Percentiles rank a stretch among this genome's conserved stretches.
Evolutionary conservation across 2,113 vertebrate species (phyloP).

Genomic region (Terrapene triunguis): DNA sequence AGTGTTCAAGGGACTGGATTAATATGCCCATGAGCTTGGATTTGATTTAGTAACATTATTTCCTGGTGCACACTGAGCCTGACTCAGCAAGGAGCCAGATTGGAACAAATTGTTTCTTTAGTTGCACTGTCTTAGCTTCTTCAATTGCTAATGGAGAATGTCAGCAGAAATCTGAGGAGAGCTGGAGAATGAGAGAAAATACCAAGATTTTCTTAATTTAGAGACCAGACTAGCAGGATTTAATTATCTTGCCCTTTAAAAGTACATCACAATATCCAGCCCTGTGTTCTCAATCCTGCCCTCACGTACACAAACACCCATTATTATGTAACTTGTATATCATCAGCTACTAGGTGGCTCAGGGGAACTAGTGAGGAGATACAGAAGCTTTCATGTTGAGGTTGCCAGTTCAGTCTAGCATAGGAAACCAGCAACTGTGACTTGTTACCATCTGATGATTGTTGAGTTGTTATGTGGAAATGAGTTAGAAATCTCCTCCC

Average conservation of each 20-base stretch:
- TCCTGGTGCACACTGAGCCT: slow-evolving; percentile 38
- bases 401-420: not conserved
- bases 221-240: not conserved
- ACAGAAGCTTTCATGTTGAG: not conserved
- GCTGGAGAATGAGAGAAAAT: not conserved
- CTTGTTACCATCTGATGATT: not conserved
- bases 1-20: not conserved
- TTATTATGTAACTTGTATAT: not conserved
- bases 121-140: slow-evolving; percentile 1
- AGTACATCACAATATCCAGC: not conserved
- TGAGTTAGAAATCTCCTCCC: not conserved
- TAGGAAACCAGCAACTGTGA: not conserved
- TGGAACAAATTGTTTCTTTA: slow-evolving; percentile 59
- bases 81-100: slow-evolving; percentile 40
- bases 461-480: too few species aligned
- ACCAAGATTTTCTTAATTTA: slow-evolving; percentile 23
- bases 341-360: not conserved
- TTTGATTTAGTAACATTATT: slow-evolving; percentile 48
- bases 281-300: not conserved
- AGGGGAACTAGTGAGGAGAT: not conserved
- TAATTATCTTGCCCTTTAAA: not conserved
- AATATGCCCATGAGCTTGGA: slow-evolving; percentile 49
- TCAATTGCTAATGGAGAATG: slow-evolving; percentile 7
- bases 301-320: not conserved
- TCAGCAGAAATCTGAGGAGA: slow-evolving; percentile 32